These are phyloP conservation scores for Hydrozoanthus gracilis DNA, from an alignment of 92 coral and sea anemone genomes.

Conservation along the genomic window DNA sequence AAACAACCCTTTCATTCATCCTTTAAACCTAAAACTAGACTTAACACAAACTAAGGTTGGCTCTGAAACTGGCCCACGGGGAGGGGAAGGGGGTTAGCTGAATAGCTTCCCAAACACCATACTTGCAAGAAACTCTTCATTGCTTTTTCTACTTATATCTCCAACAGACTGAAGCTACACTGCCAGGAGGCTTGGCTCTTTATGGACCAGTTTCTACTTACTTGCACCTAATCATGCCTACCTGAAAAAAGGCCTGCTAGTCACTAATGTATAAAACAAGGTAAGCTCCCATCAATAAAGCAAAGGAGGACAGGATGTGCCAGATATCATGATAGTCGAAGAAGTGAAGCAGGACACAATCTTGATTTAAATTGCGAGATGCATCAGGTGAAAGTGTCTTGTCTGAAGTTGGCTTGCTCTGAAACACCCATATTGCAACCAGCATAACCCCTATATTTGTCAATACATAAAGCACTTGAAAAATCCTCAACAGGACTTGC, in stretches of 20 bases:
- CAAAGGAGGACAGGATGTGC: conserved; percentile 96
- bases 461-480: conserved; percentile 71
- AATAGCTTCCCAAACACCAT: too few species aligned
- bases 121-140: too few species aligned
- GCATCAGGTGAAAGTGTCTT: conserved; percentile 59
- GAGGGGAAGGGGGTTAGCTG: too few species aligned
- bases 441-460: conserved; percentile 65
- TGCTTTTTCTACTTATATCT: too few species aligned
- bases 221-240: too few species aligned
- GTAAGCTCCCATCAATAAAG: conserved; percentile 84
- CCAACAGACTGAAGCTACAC: too few species aligned
- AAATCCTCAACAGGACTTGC: conserved; percentile 57
- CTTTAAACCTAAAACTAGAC: too few species aligned
- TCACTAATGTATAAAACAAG: conserved; percentile 85
- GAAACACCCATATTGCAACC: conserved; percentile 78
- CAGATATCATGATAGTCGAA: conserved; percentile 91
- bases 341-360: conserved; percentile 74
- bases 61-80: too few species aligned
- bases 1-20: too few species aligned
- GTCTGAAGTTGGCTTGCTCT: conserved; percentile 71
- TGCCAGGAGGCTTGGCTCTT: too few species aligned
- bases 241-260: neutral
- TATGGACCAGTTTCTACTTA: too few species aligned
- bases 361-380: conserved; percentile 86
- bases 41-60: too few species aligned